Evolutionary conservation across 2,797 vertebrate species (phyloP), one percentile per base, ranked within the genome.

Genomic region (Ctenosaura bakeri): DNA sequence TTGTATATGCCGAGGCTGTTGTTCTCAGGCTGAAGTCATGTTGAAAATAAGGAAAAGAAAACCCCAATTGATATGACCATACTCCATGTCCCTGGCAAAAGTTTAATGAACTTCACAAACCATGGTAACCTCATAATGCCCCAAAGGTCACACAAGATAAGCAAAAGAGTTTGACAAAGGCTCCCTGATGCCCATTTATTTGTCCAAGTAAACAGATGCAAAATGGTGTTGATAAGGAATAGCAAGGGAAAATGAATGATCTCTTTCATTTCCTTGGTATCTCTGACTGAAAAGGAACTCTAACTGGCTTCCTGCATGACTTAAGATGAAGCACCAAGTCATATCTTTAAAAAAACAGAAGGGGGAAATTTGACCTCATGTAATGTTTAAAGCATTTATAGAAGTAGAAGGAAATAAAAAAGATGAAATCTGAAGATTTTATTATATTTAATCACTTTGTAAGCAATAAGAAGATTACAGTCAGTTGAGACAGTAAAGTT

Each of bases 391-490:
- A 83, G 88, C 32, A 85, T 76, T 52, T 90, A 46, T 89, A 29
- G 83, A 56, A 52, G 80, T 66, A 3, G 16, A 66, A n/a, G 54
- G 32, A 12, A 7, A 91, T 77, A 91, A 89, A 90, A 91, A 88
- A 13, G 86, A 26, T 32, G 90, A 0, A 84, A 73, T 77, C 87
- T n/a, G 1, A 12, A 76, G 10, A 82, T 88, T 92, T 86, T 85
- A 91, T 89, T 26, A 90, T 35, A 73, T 0, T 66, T 90, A 89
- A 2, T 71, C 50, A 22, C 90, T 86, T 85, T 88, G 88, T 2
- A 90, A 91, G 76, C 0, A 76, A 0, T 89, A 92, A 76, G 88
- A 24, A 0, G 69, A 89, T 18, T 92, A 64, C 2, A 16, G 84
- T 46, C 54, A 3, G n/a, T 13, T 35, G 42, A 88, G 93, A 88